Percentiles rank a stretch among this genome's conserved stretches.
These are phyloP conservation scores for Crotalus horridus DNA, from an alignment of 2,113 vertebrate species.

Conservation along the genomic window DNA sequence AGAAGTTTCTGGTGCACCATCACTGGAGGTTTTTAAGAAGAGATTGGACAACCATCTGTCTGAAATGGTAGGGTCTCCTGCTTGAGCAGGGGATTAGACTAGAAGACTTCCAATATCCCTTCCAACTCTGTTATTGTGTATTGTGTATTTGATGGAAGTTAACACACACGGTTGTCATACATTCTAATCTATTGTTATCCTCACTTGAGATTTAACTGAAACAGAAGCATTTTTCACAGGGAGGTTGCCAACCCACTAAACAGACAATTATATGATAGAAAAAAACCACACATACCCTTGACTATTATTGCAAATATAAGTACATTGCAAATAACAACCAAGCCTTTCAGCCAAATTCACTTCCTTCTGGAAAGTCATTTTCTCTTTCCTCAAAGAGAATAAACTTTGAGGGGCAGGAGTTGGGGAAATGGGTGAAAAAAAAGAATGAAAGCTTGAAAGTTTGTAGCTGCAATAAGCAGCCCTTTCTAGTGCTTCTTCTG, in stretches of 20 bases:
- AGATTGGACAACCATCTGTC: background rate
- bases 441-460: background rate
- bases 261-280: background rate
- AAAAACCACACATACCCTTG: background rate
- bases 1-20: background rate
- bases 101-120: background rate
- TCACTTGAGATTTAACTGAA: background rate
- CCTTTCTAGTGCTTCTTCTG: background rate
- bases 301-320: background rate
- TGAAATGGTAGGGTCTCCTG: background rate
- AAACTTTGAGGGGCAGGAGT: background rate
- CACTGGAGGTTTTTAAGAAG: background rate
- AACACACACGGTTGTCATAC: background rate
- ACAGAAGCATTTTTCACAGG: background rate
- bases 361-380: background rate
- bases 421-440: background rate
- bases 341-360: background rate
- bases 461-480: background rate
- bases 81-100: background rate
- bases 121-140: background rate
- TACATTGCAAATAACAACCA: background rate
- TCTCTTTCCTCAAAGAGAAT: background rate
- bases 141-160: background rate
- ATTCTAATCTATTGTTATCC: background rate
- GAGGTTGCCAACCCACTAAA: background rate